A percentile compares a stretch with the other conserved stretches of the same genome.
Evolutionary conservation across 2,888 invertebrate genomes (phyloP).

Genomic region (Drosophila colorata): DNA sequence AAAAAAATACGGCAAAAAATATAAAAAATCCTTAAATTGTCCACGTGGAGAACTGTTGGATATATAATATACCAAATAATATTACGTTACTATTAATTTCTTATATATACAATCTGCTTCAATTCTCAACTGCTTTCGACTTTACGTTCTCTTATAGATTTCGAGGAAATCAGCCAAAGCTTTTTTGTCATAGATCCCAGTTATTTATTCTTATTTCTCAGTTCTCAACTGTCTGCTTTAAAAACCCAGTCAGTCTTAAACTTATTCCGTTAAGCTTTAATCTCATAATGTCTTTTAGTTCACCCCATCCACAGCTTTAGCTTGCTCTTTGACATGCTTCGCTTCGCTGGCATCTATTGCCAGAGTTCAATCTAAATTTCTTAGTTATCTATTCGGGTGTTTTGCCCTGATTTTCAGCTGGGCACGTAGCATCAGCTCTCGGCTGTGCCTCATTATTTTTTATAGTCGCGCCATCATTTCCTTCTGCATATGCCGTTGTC

Average conservation of each 20-base stretch:
- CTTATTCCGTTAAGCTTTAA: not conserved
- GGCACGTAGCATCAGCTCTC: constrained; percentile 31
- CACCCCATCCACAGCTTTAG: not conserved
- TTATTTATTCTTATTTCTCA: not conserved
- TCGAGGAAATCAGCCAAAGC: too few species aligned
- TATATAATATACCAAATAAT: too few species aligned
- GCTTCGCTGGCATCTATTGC: constrained; percentile 9
- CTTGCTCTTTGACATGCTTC: constrained; percentile 18
- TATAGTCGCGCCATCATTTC: constrained; percentile 66
- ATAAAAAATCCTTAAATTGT: constrained; percentile 31
- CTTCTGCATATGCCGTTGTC: constrained; percentile 59
- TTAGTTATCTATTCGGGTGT: constrained; percentile 7
- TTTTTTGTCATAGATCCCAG: not conserved
- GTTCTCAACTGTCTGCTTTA: not conserved
- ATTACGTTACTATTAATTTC: too few species aligned
- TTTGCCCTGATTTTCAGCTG: constrained; percentile 19
- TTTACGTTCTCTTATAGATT: too few species aligned
- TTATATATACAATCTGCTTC: too few species aligned
- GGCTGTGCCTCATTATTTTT: constrained; percentile 72
- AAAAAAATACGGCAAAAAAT: not conserved
- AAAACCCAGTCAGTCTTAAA: not conserved
- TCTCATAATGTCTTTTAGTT: not conserved
- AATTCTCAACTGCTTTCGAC: too few species aligned
- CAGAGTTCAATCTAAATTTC: constrained; percentile 19
- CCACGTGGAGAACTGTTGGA: not conserved